phyloP scores from a whole-genome alignment of 2,888 invertebrate genomes.

The Leuctra nigra region DNA sequence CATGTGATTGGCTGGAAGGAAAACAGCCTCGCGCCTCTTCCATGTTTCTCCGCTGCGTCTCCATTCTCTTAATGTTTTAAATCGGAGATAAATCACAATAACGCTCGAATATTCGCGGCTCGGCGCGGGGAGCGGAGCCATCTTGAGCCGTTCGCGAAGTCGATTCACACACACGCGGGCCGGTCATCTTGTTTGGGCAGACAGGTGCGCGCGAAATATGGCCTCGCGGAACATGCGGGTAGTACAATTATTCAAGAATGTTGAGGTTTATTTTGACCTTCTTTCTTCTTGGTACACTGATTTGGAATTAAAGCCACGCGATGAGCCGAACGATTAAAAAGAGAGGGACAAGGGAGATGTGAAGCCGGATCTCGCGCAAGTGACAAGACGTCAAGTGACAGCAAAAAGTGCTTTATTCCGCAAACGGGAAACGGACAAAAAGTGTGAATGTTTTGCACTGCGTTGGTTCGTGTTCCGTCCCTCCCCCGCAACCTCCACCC shows the following conservation, averaged over 20 bases:
- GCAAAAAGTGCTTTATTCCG: no score
- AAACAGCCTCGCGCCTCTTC: slow-evolving; percentile 1
- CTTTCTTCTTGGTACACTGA: no score
- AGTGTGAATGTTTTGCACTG: neutral
- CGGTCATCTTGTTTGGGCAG: neutral
- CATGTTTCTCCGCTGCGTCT: neutral
- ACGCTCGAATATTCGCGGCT: neutral
- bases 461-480: neutral
- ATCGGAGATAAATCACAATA: slow-evolving; percentile 8
- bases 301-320: no score
- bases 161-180: neutral
- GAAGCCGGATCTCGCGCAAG: slow-evolving; percentile 7
- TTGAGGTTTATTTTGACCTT: neutral
- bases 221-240: slow-evolving; percentile 10
- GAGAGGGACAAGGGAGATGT: no score
- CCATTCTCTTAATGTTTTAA: neutral
- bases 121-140: neutral
- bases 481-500: no score
- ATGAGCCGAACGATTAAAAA: no score
- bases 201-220: slow-evolving; percentile 3
- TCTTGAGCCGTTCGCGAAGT: slow-evolving; percentile 3
- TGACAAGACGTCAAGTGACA: no score
- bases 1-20: slow-evolving; percentile 11
- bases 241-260: slow-evolving; percentile 4
- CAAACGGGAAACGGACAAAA: no score